These are phyloP conservation scores for Ephydatia muelleri DNA, from an alignment of 37 sponge, comb jelly and placozoan genomes.

Conservation along the genomic window DNA sequence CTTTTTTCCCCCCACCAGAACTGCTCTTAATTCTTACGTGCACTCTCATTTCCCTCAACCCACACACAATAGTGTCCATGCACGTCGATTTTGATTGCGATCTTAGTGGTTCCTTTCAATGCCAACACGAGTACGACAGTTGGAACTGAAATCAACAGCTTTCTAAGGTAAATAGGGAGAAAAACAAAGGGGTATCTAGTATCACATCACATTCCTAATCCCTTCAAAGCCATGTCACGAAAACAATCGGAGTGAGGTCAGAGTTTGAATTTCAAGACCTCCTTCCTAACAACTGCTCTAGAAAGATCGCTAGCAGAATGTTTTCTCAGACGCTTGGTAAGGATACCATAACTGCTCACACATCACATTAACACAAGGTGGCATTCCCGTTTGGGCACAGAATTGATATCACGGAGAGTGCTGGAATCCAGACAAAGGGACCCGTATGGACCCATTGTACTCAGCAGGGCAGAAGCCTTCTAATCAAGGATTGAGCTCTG, in stretches of 20 bases:
- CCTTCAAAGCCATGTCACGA: background rate
- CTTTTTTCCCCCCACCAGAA: background rate
- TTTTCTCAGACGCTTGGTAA: constrained; percentile 35
- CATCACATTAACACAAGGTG: background rate
- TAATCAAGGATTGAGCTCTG: background rate
- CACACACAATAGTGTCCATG: background rate
- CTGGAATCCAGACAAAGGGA: background rate
- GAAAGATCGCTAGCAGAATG: constrained; percentile 30
- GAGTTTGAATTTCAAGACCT: constrained; percentile 40
- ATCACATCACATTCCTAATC: background rate
- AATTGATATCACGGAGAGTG: background rate
- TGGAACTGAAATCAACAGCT: constrained; percentile 1
- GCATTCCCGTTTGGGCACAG: background rate
- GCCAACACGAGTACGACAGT: background rate
- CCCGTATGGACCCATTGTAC: background rate
- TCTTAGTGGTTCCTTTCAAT: background rate
- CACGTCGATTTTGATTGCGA: background rate
- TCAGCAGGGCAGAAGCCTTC: background rate
- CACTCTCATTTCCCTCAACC: background rate
- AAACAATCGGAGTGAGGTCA: constrained; percentile 2
- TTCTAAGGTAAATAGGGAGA: background rate
- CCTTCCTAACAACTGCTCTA: constrained; percentile 16
- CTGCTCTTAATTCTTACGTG: background rate
- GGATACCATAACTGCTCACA: background rate
- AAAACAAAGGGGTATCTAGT: background rate